Evolutionary conservation across 1,140 invertebrate species (phyloP), one percentile per base, ranked within the genome.

Genomic region (Meloidogyne floridensis): DNA sequence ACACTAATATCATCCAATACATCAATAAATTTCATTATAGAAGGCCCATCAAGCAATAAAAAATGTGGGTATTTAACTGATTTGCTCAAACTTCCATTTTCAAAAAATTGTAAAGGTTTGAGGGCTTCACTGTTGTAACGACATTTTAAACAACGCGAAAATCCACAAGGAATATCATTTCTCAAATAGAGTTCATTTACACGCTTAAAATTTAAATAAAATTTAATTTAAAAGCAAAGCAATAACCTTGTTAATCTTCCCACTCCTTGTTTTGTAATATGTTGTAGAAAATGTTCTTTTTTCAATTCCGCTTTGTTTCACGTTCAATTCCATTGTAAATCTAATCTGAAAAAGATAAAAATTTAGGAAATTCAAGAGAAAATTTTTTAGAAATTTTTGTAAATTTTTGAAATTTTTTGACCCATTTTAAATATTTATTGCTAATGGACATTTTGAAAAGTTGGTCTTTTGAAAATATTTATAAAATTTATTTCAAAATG

Each of bases 1-100:
- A 81, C 8, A 32, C 43, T 15, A 13, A 13, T 47, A 18, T 75
- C 32, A 53, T 82, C 75, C 10, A 86, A 71, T 10, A 86, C 54
- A 81, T 86, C 85, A 53, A 86, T 77, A 70, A 87, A 86, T 54
- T 77, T 84, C 5, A 81, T 43, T 11, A 87, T 76, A 18, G 73
- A 77, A 42, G 76, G 73, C 51, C 78, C 83, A 78, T 84, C 83
- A 18, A 84, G 15, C 20, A 84, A 11, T 15, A 84, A 59, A 72
- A 54, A 75, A 74, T 84, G 83, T 1, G 72, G 42, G 32, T 54
- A 84, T 6, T 76, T 43, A 54, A 70, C 79, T 43, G 51, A 59
- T 47, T 76, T 85, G 32, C 56, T 70, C 11, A 20, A 15, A 9
- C 2, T 15, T 11, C 70, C 77, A 74, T 84, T 84, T 18, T 82